Evolutionary conservation across 64 coral and sea anemone species (phyloP).

Genomic region (Dendronephthya gigantea): DNA sequence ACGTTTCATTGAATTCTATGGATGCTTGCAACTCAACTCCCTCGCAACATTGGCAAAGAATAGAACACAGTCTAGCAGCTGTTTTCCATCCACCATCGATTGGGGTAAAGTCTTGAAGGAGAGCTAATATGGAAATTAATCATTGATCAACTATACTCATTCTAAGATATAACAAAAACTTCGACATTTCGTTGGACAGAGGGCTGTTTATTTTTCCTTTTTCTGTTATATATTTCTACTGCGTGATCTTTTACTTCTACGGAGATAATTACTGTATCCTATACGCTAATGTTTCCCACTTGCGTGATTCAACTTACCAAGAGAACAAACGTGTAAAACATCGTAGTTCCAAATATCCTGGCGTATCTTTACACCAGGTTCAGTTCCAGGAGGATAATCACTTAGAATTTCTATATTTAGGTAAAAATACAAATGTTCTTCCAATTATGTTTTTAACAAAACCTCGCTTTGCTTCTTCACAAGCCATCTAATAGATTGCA

Average conservation of each 20-base stretch:
- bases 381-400: constrained; percentile 5
- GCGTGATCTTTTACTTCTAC: too few relatives aligned
- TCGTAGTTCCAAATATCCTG: not conserved
- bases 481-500: too few relatives aligned
- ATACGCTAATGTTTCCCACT: too few relatives aligned
- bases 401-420: not conserved
- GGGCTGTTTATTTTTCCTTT: too few relatives aligned
- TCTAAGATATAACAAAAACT: too few relatives aligned
- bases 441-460: too few relatives aligned
- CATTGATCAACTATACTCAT: too few relatives aligned
- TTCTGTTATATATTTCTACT: too few relatives aligned
- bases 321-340: constrained; percentile 1
- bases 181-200: too few relatives aligned
- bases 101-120: constrained; percentile 72
- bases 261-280: too few relatives aligned
- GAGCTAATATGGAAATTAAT: constrained; percentile 47
- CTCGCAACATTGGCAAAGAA: constrained; percentile 87
- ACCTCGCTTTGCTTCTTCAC: too few relatives aligned
- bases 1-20: constrained; percentile 48
- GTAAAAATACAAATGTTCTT: too few relatives aligned
- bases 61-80: constrained; percentile 51
- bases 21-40: constrained; percentile 47
- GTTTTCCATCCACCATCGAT: constrained; percentile 76
- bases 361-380: not conserved
- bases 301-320: not conserved